Percentiles rank a stretch among this genome's conserved stretches.
Evolutionary conservation across 2,888 invertebrate species (phyloP).

Genomic region (Caenorhabditis sulstoni): DNA sequence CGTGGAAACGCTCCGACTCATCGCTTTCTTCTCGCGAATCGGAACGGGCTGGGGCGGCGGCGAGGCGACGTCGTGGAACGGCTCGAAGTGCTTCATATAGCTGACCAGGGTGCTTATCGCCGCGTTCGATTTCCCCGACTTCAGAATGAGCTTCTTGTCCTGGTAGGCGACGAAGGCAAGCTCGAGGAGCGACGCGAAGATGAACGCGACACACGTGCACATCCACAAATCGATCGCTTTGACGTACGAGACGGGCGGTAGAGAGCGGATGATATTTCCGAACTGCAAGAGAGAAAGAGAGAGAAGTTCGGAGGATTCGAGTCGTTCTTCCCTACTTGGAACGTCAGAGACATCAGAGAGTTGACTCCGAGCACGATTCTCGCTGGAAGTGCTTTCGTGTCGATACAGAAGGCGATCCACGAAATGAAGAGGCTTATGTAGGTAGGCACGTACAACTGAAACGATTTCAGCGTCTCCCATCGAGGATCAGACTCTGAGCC

Average conservation of each 20-base stretch:
- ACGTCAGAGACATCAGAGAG: constrained; percentile 77
- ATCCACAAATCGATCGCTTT: constrained; percentile 79
- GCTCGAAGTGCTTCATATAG: constrained; percentile 62
- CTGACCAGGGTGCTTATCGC: constrained; percentile 65
- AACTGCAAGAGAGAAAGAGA: constrained; percentile 64
- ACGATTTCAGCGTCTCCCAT: background rate
- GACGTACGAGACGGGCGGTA: constrained; percentile 78
- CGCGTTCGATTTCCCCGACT: constrained; percentile 61
- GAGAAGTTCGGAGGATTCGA: background rate
- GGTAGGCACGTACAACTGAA: constrained; percentile 75
- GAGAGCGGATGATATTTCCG: constrained; percentile 76
- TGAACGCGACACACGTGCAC: constrained; percentile 77
- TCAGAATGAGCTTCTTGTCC: constrained; percentile 71
- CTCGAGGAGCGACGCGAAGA: constrained; percentile 77
- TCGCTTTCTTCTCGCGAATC: constrained; percentile 14
- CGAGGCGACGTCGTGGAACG: constrained; percentile 26
- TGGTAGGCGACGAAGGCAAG: constrained; percentile 79
- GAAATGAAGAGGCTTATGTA: constrained; percentile 78
- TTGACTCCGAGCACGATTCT: constrained; percentile 78
- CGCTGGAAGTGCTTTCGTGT: constrained; percentile 75
- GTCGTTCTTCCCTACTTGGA: constrained; percentile 69
- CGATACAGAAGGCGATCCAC: constrained; percentile 78
- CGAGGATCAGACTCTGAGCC: too few relatives aligned
- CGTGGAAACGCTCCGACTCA: constrained; percentile 23
- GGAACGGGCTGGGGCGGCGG: constrained; percentile 24